Evolutionary conservation across 2,113 vertebrate genomes (phyloP), one percentile per base, ranked within the genome.

Genomic region (Indicator indicator): DNA sequence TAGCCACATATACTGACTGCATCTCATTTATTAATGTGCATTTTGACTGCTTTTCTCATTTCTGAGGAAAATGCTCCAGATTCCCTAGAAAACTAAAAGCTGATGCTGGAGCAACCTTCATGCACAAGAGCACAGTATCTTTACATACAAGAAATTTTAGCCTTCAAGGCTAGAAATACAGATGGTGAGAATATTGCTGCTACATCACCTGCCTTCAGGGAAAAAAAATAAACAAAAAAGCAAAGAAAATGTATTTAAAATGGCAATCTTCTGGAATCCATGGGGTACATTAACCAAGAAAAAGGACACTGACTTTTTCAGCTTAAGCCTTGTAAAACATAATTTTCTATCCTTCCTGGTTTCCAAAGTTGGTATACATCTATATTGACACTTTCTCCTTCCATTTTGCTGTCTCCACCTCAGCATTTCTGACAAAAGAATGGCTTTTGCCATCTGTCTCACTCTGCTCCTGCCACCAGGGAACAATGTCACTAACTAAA

Each of bases 61-160:
- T 76, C 67, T 52, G 11, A 90, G 9, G 30, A 78, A 75, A 90
- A 70, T 17, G 23, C n/a, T 75, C 70, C 46, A 76, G 23, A 7
- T 12, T 62, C 18, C 24, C 38, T 24, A 24, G 20, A 80, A 93
- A 91, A 69, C 30, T 42, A 28, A 69, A 83, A 48, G n/a, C 11
- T 65, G 60, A 46, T 60, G 59, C 21, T 33, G 70, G n/a, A 88
- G 36, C 20, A 89, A 86, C n/a, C 20, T 46, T 69, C 46, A 85
- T 0, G 0, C 30, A 40, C 15, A 36, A 44, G 26, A 56, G 46
- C 26, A 16, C 0, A 0, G 0, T 7, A n/a, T 26, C 30, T 60
- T 64, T 62, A 88, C 2, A 5, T 3, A 27, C 6, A 75, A n/a
- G 9, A 40, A 36, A 88, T n/a, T 73, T 65, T 52, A 36, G 23